These are phyloP conservation scores for Salarias fasciatus DNA, from an alignment of 2,797 vertebrate genomes.

Conservation along the genomic window DNA sequence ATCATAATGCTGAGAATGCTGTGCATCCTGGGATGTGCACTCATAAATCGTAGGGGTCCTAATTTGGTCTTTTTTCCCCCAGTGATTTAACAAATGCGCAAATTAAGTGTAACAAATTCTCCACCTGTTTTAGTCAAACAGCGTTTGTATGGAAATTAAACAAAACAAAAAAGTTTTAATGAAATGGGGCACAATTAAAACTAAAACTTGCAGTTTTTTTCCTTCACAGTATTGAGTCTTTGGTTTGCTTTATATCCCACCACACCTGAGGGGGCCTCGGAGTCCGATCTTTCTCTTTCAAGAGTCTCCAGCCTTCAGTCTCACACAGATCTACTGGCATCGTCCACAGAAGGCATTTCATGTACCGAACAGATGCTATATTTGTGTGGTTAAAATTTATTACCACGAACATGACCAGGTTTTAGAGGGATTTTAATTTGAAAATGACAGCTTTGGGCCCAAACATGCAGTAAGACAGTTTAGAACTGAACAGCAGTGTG, in stretches of 20 bases:
- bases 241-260: neutral
- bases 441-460: no score
- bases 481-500: no score
- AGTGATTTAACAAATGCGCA: constrained; percentile 62
- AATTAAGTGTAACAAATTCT: constrained; percentile 56
- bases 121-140: constrained; percentile 58
- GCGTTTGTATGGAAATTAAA: constrained; percentile 29
- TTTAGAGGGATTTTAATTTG: no score
- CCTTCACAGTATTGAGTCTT: neutral
- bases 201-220: constrained; percentile 11
- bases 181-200: constrained; percentile 24
- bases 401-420: no score
- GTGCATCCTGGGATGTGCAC: constrained; percentile 18
- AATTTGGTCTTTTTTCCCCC: constrained; percentile 37
- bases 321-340: neutral
- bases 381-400: no score
- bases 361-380: constrained; percentile 5
- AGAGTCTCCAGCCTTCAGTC: neutral
- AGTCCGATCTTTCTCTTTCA: neutral
- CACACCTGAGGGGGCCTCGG: constrained; percentile 1
- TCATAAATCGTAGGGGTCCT: constrained; percentile 31
- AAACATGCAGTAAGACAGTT: no score
- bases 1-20: constrained; percentile 31
- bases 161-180: no score
- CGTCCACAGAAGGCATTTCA: neutral